Percentiles rank a stretch among this genome's conserved stretches.
Conservation (phyloP, 2,888 invertebrate genomes). For the Gari tellinella region DNA sequence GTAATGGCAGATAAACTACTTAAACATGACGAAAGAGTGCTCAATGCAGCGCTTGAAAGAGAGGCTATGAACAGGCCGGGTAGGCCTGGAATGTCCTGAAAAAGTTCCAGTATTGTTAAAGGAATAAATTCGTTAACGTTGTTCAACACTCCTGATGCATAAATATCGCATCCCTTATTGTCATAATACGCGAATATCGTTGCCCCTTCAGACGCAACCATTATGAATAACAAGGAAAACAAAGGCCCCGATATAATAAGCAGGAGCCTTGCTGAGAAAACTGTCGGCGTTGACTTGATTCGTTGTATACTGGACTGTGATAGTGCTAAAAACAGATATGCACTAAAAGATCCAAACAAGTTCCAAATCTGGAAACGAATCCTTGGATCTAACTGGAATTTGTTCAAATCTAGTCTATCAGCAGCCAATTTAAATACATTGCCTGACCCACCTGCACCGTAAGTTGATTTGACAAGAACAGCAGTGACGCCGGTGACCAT, state of each 20-base stretch:
- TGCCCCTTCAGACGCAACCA: constrained; percentile 29
- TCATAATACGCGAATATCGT: constrained; percentile 40
- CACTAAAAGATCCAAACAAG: constrained; percentile 22
- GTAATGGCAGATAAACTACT: constrained; percentile 29
- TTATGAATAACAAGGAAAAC: constrained; percentile 2
- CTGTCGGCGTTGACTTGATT: constrained; percentile 24
- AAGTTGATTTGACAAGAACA: constrained; percentile 26
- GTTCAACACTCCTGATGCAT: constrained; percentile 12
- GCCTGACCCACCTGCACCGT: constrained; percentile 13
- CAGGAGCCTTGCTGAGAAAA: constrained; percentile 5
- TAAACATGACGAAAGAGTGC: constrained; percentile 41
- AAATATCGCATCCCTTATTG: constrained; percentile 35
- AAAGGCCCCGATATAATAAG: constrained; percentile 26
- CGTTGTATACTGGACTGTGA: constrained; percentile 43
- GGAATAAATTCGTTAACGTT: constrained; percentile 42
- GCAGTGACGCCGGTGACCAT: constrained; percentile 37
- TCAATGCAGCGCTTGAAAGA: constrained; percentile 44
- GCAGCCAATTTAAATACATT: constrained; percentile 1
- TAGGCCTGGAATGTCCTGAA: constrained; percentile 30
- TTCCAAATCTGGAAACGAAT: constrained; percentile 34
- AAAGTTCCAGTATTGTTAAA: constrained; percentile 31
- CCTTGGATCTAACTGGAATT: constrained; percentile 31
- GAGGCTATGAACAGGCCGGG: constrained; percentile 45
- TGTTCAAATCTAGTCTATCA: constrained; percentile 10
- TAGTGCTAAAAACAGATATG: constrained; percentile 11